Evolutionary conservation across 2,888 invertebrate genomes (phyloP).

Genomic region (Cheilosia soror): DNA sequence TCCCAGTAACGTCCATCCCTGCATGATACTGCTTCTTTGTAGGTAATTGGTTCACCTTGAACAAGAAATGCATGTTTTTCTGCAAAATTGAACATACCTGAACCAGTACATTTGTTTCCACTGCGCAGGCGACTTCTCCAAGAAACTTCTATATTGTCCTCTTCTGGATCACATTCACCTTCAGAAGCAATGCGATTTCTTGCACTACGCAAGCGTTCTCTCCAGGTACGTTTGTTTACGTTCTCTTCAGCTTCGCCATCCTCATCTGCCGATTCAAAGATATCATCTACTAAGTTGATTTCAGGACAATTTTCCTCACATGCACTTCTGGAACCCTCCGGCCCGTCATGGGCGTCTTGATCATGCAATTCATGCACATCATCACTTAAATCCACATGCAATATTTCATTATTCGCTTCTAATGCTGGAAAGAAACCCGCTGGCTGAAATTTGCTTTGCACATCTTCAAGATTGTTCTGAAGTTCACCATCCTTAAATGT

Average conservation of each 20-base stretch:
- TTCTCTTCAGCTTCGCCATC: not conserved
- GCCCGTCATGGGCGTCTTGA: not conserved
- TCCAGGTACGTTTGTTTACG: too few relatives aligned
- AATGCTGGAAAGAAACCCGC: not conserved
- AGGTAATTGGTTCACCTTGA: slow-evolving; percentile 61
- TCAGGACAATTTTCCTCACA: not conserved
- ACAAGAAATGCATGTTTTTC: slow-evolving; percentile 43
- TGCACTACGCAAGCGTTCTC: too few relatives aligned
- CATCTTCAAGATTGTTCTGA: not conserved
- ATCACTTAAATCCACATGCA: not conserved
- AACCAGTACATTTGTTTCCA: not conserved
- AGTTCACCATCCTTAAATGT: slow-evolving; percentile 28
- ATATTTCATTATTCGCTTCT: not conserved
- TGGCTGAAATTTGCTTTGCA: not conserved
- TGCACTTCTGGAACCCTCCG: not conserved
- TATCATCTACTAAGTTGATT: not conserved
- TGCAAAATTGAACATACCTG: slow-evolving; percentile 7
- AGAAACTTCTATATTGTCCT: not conserved
- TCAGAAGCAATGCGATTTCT: too few relatives aligned
- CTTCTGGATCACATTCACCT: not conserved
- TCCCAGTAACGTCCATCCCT: slow-evolving; percentile 65
- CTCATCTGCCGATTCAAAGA: not conserved
- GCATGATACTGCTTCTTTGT: slow-evolving; percentile 68
- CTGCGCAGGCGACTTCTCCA: not conserved
- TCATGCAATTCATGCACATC: not conserved